A percentile compares a stretch with the other conserved stretches of the same genome.
Conservation (phyloP, 2,888 invertebrate genomes). For the Drosophila colorata region DNA sequence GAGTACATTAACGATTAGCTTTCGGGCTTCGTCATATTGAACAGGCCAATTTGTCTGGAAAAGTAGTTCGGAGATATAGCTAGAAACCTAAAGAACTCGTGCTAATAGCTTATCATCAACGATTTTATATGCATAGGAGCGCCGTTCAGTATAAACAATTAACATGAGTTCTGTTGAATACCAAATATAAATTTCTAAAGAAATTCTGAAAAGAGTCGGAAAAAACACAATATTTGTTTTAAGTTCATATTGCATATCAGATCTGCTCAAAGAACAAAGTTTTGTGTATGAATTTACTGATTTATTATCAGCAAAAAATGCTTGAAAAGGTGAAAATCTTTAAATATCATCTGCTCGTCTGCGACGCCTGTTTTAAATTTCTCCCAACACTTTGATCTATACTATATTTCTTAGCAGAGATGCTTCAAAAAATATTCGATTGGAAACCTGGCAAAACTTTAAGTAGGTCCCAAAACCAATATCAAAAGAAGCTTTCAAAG, state of each 20-base stretch:
- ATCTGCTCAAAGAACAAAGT: no score
- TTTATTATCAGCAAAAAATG: no score
- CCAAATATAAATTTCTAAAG: neutral
- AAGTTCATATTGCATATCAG: no score
- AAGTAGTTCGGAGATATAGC: neutral
- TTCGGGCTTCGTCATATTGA: neutral
- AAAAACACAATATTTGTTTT: no score
- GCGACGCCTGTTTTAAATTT: neutral
- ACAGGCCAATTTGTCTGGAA: neutral
- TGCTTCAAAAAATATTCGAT: neutral
- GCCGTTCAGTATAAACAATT: neutral
- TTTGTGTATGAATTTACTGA: no score
- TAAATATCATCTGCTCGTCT: no score
- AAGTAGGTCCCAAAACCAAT: slow-evolving; percentile 11
- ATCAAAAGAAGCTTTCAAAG: slow-evolving; percentile 16
- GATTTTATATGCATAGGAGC: no score
- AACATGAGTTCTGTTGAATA: neutral
- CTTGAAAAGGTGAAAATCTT: no score
- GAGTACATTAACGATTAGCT: neutral
- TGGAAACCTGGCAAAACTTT: neutral
- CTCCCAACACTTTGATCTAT: neutral
- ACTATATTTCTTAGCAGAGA: neutral
- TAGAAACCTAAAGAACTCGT: neutral
- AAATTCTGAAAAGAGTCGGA: no score
- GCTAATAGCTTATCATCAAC: neutral